Evolutionary conservation across 2,113 vertebrate species (phyloP), one percentile per base, ranked within the genome.

Genomic region (Istiophorus platypterus): DNA sequence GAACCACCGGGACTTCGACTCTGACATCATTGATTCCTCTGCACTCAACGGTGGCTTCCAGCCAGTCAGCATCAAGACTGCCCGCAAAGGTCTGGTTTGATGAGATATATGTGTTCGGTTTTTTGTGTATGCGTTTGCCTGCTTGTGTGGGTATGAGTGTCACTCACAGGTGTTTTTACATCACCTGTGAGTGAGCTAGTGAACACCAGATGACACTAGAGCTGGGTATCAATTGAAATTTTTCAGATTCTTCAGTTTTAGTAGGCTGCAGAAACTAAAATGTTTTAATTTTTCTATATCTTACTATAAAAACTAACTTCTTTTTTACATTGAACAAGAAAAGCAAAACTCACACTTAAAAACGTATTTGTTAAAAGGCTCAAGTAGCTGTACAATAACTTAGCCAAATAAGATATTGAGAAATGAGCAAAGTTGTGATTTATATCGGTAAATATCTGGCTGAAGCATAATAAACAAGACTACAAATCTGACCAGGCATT

Each of bases 1-100:
- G 93, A 99, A 97, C 88, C 97, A 99, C 80, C 96, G 96, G 1
- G 96, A 98, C 94, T 99, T 99, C n/a, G 96, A 97, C 85, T 98
- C 97, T 0, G 97, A 98, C 76, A 97, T 99, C 59, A 96, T 97
- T 2, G 97, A 99, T 89, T 96, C 97, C 39, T 98, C 97, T 0
- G 97, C 97, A 0, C 95, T 99, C 14, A 99, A 99, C 0, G 97
- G 97, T 15, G 97, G 97, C 31, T 99, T 99, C 82, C 97, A 98
- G 87, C 96, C 97, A 0, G 97, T 99, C 90, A 99, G 96, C 91
- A 97, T 99, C 92, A 99, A 99, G 93, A 97, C 96, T 7, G 95
- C 97, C 0, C 91, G 92, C 17, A 94, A 93, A 94, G 92, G 92
- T 94, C 34, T 31, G 87, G 42, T 15, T 2, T 34, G 0, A 20